These are phyloP conservation scores for Leptodactylus fuscus DNA, from an alignment of 2,113 vertebrate genomes.

Conservation along the genomic window DNA sequence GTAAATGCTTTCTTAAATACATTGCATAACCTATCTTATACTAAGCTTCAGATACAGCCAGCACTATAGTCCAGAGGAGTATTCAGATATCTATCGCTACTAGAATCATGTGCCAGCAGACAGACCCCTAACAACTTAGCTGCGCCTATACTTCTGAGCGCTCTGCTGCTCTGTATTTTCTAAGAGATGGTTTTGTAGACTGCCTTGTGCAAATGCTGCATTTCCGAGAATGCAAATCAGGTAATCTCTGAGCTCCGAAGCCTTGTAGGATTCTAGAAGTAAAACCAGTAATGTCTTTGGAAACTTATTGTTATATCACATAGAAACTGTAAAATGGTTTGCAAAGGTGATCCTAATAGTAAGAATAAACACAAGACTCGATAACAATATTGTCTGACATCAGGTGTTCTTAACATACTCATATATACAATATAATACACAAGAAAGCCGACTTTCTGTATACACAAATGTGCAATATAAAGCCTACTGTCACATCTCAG, in stretches of 20 bases:
- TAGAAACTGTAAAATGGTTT: not conserved
- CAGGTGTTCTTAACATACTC: not conserved
- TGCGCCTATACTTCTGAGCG: not conserved
- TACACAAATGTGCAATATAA: not conserved
- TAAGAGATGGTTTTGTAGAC: not conserved
- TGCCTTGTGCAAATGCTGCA: not conserved
- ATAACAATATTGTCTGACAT: no score
- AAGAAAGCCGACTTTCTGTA: not conserved
- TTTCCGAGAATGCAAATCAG: not conserved
- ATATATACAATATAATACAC: conserved; percentile 28
- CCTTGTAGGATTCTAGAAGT: no score
- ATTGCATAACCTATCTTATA: not conserved
- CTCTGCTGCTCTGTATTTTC: not conserved
- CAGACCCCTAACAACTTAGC: not conserved
- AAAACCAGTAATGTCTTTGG: no score
- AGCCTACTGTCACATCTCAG: not conserved
- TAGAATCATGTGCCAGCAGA: no score
- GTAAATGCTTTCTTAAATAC: not conserved
- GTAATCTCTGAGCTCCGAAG: no score
- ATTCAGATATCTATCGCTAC: not conserved
- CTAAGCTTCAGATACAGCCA: not conserved
- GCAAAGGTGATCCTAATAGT: not conserved
- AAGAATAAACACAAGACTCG: not conserved
- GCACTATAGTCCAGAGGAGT: not conserved
- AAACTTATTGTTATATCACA: not conserved